Base-by-base conservation (phyloP, 2,113 vertebrate genomes). In the Odontesthes bonariensis region DNA sequence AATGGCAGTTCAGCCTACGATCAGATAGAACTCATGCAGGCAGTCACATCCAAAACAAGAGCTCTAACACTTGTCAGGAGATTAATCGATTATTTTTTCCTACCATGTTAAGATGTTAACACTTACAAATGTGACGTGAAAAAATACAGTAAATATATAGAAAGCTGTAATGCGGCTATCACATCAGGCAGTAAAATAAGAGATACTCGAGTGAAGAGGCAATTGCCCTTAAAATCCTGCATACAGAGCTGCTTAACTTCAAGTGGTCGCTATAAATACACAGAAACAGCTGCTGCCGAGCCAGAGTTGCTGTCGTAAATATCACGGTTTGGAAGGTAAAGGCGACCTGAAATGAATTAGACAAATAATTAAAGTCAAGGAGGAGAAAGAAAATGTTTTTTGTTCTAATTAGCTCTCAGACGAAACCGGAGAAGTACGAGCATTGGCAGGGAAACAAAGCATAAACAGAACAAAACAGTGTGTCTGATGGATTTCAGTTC, bases 301-400 rank as follows among this genome's bases (percentile, higher is more conserved):
- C 23, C 40, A 32, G 19, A 71, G 19, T 53, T 31, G 32, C 65
- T 47, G 40, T 42, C 38, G 47, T 66, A 76, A 82, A 79, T 73
- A 84, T 68, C 33, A 53, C 8, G 59, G 58, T 66, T 76, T 83
- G 44, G 4, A 69, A 76, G 68, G 8, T 77, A 75, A 72, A 61
- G 56, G 12, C 38, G 12, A 27, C 9, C 51, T 76, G 56, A 86
- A 85, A 86, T 86, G 64, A 82, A 86, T 77, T 82, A 75, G 62
- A 75, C 72, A 72, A 69, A 84, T 81, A 78, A 85, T 69, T 88
- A 58, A 55, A 66, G 57, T 52, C 23, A 62, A 61, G 42, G 35
- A 71, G 19, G 73, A 38, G 58, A 78, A 6, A 51, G 33, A 63
- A 61, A 32, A 42, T 38, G 35, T 19, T 14, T 66, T 42, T 44